Base-by-base conservation (phyloP, 2,888 invertebrate genomes). In the Eristalis pertinax region DNA sequence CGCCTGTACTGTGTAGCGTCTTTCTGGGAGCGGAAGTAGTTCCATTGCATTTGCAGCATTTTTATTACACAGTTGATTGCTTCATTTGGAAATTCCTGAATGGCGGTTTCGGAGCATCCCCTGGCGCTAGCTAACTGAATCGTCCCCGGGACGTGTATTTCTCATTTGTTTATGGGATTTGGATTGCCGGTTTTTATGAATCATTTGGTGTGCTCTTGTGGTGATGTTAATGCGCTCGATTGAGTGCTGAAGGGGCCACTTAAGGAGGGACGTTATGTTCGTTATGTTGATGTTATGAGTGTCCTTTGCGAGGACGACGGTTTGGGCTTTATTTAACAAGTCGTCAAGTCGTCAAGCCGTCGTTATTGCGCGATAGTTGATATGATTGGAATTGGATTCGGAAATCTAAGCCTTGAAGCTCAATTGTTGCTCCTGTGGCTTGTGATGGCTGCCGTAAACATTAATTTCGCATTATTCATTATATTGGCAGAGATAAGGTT, bases 1-100 rank as follows among this genome's bases (percentile, higher is more conserved):
- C 38, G 11, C 13, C 24, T 43, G 26, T 26, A 8, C 13, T 19
- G 29, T 65, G 60, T 74, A 64, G 22, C 22, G 56, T 63, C 56
- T 58, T 41, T 32, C 69, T 38, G 26, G 38, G 19, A 63, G 62
- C 81, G 74, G 86, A 86, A 75, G 75, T 83, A 83, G 76, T 78
- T 74, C 50, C 78, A 86, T 78, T 86, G 85, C 77, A 82, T 80
- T 76, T 84, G 85, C 81, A 81, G 85, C 73, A 81, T 86, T 86
- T 86, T 86, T 78, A 86, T 86, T 86, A 86, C 83, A 67, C 75
- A 78, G 78, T 83, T 86, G 86, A 86, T 86, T 83, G 83, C 86
- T 86, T 86, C 83, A 79, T 86, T 86, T 74, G 86, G 83, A 78
- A 86, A 86, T 78, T 78, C 75, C 83, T 77, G 64, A 86, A 74